Percentiles rank a stretch among this genome's conserved stretches.
These are phyloP conservation scores for Dermatophagoides farinae DNA, from an alignment of 1,140 invertebrate species.

Conservation along the genomic window DNA sequence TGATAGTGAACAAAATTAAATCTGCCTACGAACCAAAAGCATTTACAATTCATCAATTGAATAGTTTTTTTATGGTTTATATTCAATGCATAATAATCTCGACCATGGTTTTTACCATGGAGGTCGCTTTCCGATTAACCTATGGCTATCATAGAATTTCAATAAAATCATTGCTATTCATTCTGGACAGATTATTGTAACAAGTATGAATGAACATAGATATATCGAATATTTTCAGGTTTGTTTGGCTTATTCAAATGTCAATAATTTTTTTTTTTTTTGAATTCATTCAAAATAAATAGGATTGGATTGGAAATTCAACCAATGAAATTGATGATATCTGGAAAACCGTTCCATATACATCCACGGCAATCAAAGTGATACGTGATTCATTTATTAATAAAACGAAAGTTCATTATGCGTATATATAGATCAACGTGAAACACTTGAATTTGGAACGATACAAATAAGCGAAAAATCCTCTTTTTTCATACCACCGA, in stretches of 20 bases:
- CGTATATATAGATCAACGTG: neutral
- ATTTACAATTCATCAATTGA: neutral
- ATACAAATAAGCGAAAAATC: neutral
- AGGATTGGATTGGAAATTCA: neutral
- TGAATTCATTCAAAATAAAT: neutral
- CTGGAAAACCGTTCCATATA: neutral
- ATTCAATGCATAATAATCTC: too few species aligned
- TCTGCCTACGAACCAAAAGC: neutral
- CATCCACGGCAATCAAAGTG: neutral
- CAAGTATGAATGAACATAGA: neutral
- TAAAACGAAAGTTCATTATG: neutral
- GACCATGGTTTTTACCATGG: too few species aligned
- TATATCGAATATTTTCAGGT: slow-evolving; percentile 4
- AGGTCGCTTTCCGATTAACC: too few species aligned
- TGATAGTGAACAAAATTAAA: neutral
- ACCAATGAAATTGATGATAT: neutral
- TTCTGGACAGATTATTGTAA: too few species aligned
- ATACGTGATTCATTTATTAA: neutral
- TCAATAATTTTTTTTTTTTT: too few species aligned
- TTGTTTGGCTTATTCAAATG: neutral
- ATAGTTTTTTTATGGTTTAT: too few species aligned
- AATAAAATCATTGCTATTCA: too few species aligned
- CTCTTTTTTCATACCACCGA: neutral
- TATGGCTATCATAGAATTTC: too few species aligned
- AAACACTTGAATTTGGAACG: neutral